Conservation (phyloP, 2,113 vertebrate species). For the Mellivora capensis region DNA sequence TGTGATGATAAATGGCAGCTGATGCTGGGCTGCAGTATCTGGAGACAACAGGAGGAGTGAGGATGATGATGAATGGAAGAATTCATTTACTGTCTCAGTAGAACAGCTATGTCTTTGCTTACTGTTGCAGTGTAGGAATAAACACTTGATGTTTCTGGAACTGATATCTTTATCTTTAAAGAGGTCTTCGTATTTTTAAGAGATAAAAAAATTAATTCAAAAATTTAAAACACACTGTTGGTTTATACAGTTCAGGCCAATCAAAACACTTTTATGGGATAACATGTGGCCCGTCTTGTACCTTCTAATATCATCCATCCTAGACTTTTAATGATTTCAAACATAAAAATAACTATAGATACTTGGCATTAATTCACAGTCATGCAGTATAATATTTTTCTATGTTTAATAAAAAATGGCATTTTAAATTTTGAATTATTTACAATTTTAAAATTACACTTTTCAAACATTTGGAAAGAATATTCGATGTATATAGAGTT, state of each 20-base stretch:
- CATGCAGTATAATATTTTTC: not conserved
- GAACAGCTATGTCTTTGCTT: not conserved
- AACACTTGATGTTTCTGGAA: not conserved
- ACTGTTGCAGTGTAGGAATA: not conserved
- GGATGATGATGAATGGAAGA: not conserved
- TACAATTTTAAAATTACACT: not conserved
- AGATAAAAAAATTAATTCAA: not conserved
- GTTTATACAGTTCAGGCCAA: not conserved
- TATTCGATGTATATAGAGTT: not conserved
- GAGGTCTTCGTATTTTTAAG: not conserved
- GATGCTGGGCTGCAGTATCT: not conserved
- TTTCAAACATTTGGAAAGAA: not conserved
- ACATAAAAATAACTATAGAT: not conserved
- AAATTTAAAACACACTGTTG: not conserved
- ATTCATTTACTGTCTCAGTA: not conserved
- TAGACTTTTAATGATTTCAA: not conserved
- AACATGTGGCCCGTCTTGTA: not conserved
- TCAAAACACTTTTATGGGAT: not conserved
- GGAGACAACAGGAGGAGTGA: not conserved
- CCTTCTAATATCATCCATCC: not conserved
- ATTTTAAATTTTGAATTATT: not conserved
- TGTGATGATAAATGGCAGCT: constrained; percentile 14
- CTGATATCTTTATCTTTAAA: not conserved
- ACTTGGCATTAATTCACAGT: not conserved
- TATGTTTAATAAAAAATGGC: not conserved